These are phyloP conservation scores for Chrysodeixis includens DNA, from an alignment of 2,888 invertebrate species.

Conservation along the genomic window DNA sequence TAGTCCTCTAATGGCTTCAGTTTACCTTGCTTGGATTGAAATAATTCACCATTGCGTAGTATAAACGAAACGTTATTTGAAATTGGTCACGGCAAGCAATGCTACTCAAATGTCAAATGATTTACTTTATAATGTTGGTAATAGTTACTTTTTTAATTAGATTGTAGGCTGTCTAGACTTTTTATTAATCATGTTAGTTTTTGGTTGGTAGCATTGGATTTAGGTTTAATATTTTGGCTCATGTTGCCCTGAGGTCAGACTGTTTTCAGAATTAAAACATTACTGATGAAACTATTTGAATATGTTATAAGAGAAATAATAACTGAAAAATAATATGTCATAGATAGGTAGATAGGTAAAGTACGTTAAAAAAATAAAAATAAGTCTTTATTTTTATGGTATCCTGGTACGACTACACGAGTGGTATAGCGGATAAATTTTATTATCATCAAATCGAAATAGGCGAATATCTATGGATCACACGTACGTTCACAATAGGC, in stretches of 20 bases:
- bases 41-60: not conserved
- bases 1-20: constrained; percentile 2
- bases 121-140: not conserved
- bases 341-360: no score
- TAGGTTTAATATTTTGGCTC: constrained; percentile 16
- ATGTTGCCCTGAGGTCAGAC: not conserved
- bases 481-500: not conserved
- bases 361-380: no score
- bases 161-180: constrained; percentile 13
- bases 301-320: not conserved
- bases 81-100: not conserved
- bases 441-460: not conserved
- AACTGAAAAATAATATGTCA: no score
- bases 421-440: no score
- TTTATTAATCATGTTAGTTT: constrained; percentile 10
- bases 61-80: not conserved
- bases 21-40: not conserved
- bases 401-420: no score
- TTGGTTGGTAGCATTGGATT: constrained; percentile 29
- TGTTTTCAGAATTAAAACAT: not conserved
- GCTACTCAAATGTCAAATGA: not conserved
- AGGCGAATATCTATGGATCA: not conserved
- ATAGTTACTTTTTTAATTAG: constrained; percentile 16
- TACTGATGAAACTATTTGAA: not conserved
- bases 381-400: no score